Percentiles rank a stretch among this genome's conserved stretches.
Evolutionary conservation across 30 jellyfish, hydroid and myxozoan genomes (phyloP).

Genomic region (Rhopilema esculentum): DNA sequence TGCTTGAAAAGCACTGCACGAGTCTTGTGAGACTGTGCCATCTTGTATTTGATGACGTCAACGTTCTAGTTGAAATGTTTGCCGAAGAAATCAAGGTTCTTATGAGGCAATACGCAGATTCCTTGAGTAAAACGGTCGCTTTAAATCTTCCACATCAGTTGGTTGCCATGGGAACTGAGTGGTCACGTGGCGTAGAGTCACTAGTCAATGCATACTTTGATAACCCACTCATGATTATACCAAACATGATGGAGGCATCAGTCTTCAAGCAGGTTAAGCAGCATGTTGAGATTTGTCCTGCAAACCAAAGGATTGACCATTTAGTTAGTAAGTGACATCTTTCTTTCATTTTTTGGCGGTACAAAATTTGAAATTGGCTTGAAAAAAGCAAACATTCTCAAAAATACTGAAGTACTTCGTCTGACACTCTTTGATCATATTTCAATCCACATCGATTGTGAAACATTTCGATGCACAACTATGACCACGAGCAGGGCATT

Average conservation of each 20-base stretch:
- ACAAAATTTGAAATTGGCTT: no score
- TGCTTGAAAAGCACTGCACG: conserved; percentile 76
- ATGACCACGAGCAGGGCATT: no score
- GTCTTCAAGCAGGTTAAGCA: conserved; percentile 72
- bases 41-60: conserved; percentile 80
- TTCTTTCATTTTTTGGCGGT: background rate
- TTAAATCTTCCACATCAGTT: conserved; percentile 68
- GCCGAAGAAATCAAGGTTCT: conserved; percentile 76
- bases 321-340: conserved; percentile 69
- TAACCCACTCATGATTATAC: conserved; percentile 69
- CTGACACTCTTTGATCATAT: no score
- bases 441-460: no score
- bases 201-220: conserved; percentile 64
- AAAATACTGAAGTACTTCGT: no score
- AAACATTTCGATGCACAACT: no score
- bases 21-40: conserved; percentile 79
- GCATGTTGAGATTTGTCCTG: conserved; percentile 70
- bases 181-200: conserved; percentile 82
- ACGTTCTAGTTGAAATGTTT: conserved; percentile 75
- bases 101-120: conserved; percentile 68
- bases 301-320: conserved; percentile 65
- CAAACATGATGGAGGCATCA: conserved; percentile 83
- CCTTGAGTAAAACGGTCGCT: conserved; percentile 27
- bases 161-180: conserved; percentile 78
- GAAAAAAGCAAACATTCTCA: no score